Conservation (phyloP, 2,888 invertebrate species). For the Perizoma affinitatum region DNA sequence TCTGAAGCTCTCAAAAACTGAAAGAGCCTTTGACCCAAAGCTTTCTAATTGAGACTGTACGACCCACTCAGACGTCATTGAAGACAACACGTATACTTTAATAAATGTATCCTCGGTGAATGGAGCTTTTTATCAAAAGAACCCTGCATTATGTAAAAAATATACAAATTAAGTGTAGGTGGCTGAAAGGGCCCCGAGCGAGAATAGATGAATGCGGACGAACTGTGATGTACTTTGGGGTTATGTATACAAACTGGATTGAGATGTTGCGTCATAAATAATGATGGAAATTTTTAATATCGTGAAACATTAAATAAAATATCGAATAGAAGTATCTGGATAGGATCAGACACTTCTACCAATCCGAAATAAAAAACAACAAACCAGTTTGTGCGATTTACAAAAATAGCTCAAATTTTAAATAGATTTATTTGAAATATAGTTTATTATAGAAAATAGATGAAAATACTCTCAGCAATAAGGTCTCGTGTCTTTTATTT, state of each 20-base stretch:
- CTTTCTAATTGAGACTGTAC: conserved; percentile 43
- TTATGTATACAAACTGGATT: conserved; percentile 60
- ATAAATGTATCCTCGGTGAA: conserved; percentile 82
- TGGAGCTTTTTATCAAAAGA: conserved; percentile 76
- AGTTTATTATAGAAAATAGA: no score
- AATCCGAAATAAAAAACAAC: no score
- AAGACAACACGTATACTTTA: conserved; percentile 73
- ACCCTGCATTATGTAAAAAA: conserved; percentile 69
- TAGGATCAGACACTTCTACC: no score
- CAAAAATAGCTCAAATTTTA: no score
- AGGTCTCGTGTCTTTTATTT: no score
- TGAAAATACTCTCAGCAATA: no score
- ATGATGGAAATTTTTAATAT: conserved; percentile 5
- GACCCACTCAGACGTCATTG: conserved; percentile 77
- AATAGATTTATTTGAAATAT: no score
- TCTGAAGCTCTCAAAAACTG: conserved; percentile 33
- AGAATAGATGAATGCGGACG: conserved; percentile 59
- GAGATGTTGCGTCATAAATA: conserved; percentile 56
- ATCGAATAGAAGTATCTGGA: no score
- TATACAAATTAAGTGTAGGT: conserved; percentile 78
- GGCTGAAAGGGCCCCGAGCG: conserved; percentile 65
- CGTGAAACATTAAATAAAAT: no score
- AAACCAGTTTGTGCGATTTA: no score
- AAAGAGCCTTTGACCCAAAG: conserved; percentile 49
- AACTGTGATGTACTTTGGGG: conserved; percentile 58